These are phyloP conservation scores for Sebastes vulpes DNA, from an alignment of 2,797 vertebrate genomes.

Conservation along the genomic window DNA sequence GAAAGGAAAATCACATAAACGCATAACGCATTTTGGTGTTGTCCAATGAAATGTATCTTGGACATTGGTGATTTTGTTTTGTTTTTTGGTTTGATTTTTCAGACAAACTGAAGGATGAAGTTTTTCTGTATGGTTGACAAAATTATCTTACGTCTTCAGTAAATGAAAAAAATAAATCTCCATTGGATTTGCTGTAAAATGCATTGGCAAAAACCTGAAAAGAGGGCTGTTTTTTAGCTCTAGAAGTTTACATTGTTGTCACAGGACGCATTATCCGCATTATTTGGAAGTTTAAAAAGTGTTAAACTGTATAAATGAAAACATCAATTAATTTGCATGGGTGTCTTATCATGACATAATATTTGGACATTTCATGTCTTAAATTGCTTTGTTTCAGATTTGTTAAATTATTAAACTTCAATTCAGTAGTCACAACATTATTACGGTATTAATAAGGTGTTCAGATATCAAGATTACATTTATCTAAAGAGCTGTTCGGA, in stretches of 20 bases:
- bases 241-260: too few species aligned
- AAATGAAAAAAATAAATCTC: background rate
- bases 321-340: fast-evolving
- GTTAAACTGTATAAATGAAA: background rate
- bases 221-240: background rate
- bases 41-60: too few species aligned
- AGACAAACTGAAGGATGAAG: background rate
- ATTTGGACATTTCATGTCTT: background rate
- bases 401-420: background rate
- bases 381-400: background rate
- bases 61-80: too few species aligned
- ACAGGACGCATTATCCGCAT: too few species aligned
- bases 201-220: background rate
- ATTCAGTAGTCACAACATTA: background rate
- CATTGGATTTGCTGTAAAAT: background rate
- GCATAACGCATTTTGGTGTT: background rate
- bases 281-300: background rate
- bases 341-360: background rate
- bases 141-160: background rate
- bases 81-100: background rate
- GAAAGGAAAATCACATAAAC: too few species aligned
- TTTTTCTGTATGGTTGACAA: background rate
- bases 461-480: background rate
- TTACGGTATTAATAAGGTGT: background rate
- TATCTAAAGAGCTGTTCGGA: background rate